These are phyloP conservation scores for Anagrus nilaparvatae DNA, from an alignment of 1,140 invertebrate species.

Conservation along the genomic window DNA sequence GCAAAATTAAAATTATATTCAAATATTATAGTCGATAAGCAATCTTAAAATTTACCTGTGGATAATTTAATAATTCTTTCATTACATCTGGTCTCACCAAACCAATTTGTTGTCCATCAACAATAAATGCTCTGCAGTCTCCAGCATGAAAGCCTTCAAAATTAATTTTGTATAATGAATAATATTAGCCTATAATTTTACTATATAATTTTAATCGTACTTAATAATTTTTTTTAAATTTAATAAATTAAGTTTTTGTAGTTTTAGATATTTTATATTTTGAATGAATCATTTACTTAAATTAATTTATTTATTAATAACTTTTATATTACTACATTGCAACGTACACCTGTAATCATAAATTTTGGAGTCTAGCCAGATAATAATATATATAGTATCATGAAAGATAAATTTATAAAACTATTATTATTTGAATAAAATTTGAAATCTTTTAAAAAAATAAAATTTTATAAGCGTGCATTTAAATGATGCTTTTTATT, in stretches of 20 bases:
- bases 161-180: too few species aligned
- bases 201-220: not conserved
- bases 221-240: not conserved
- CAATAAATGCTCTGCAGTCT: conserved; percentile 74
- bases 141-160: conserved; percentile 56
- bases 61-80: conserved; percentile 66
- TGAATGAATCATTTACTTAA: too few species aligned
- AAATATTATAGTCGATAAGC: conserved; percentile 1
- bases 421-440: too few species aligned
- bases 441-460: too few species aligned
- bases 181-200: not conserved
- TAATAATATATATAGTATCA: too few species aligned
- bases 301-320: too few species aligned
- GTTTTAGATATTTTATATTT: not conserved
- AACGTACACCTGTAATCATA: too few species aligned
- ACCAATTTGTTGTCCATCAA: conserved; percentile 80
- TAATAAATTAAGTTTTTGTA: not conserved
- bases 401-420: too few species aligned
- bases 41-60: conserved; percentile 52
- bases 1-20: not conserved
- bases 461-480: too few species aligned
- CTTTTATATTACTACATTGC: too few species aligned
- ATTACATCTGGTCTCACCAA: conserved; percentile 72
- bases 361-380: too few species aligned
- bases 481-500: too few species aligned